A percentile compares a stretch with the other conserved stretches of the same genome.
phyloP scores from a whole-genome alignment of 1,140 invertebrate species.

The Delia radicum region DNA sequence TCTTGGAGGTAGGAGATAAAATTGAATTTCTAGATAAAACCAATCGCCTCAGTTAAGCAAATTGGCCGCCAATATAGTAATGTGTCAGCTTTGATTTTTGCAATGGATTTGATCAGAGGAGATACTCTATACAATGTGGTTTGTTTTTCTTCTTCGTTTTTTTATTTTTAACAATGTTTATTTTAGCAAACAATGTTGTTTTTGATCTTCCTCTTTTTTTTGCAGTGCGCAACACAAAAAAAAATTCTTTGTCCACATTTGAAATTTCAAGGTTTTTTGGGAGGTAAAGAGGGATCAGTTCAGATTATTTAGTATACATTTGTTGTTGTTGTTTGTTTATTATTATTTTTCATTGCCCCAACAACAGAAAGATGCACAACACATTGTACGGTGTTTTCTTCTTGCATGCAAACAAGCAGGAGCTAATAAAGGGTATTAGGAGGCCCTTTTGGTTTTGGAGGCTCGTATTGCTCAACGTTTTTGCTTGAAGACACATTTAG shows the following conservation, averaged over 20 bases:
- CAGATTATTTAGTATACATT: not conserved
- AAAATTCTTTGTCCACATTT: constrained; percentile 16
- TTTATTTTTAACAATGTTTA: not conserved
- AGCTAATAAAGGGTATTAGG: not conserved
- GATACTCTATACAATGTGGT: not conserved
- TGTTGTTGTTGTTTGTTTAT: not conserved
- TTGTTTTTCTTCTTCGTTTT: not conserved
- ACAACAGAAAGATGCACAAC: not conserved
- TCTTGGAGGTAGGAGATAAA: too few relatives aligned
- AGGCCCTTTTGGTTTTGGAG: too few relatives aligned
- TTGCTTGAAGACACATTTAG: too few relatives aligned
- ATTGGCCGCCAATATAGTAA: too few relatives aligned
- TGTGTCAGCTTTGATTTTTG: too few relatives aligned
- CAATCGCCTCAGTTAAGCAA: too few relatives aligned
- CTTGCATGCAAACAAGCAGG: not conserved
- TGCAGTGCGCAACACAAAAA: not conserved
- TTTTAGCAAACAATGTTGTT: not conserved
- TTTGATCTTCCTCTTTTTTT: not conserved
- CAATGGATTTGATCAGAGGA: too few relatives aligned
- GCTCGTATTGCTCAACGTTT: too few relatives aligned
- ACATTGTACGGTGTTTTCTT: not conserved
- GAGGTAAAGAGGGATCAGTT: not conserved
- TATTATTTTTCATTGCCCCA: not conserved
- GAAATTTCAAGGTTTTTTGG: constrained; percentile 20
- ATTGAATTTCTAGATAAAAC: too few relatives aligned